Conservation (phyloP, 2,113 vertebrate species). For the Megaceryle maxima region DNA sequence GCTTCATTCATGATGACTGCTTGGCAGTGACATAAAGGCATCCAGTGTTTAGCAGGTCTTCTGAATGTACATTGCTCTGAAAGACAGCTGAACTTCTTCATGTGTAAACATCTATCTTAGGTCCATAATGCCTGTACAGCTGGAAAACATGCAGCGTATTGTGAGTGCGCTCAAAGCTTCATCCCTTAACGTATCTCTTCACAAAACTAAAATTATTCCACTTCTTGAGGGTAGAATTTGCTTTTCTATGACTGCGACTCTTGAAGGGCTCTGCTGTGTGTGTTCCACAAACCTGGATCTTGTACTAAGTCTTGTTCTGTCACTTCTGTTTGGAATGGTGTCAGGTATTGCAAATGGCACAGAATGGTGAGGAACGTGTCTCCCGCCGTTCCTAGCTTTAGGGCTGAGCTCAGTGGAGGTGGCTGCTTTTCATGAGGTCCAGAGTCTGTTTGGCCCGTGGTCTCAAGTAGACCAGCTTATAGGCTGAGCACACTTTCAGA, state of each 20-base stretch:
- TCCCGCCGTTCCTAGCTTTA: not conserved
- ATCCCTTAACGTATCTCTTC: not conserved
- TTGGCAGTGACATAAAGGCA: slow-evolving; percentile 54
- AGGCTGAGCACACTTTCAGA: not conserved
- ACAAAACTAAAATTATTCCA: not conserved
- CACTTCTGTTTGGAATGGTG: not conserved
- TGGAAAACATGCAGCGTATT: not conserved
- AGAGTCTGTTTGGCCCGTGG: not conserved
- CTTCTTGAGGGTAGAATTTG: not conserved
- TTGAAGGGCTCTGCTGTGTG: not conserved
- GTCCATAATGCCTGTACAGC: not conserved
- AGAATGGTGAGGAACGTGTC: rapidly evolving
- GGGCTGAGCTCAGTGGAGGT: not conserved
- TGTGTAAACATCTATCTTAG: slow-evolving; percentile 17
- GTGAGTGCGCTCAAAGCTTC: not conserved
- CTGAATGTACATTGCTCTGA: not conserved
- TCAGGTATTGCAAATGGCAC: not conserved
- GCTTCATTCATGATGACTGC: not conserved
- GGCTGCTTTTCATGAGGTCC: not conserved
- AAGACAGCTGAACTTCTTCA: slow-evolving; percentile 24
- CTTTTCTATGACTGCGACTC: not conserved
- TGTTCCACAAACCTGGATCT: not conserved
- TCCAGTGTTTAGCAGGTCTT: slow-evolving; percentile 47
- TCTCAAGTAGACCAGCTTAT: not conserved
- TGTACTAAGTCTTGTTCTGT: not conserved